Conservation (phyloP, 2,888 invertebrate genomes). For the Heliconius aoede region DNA sequence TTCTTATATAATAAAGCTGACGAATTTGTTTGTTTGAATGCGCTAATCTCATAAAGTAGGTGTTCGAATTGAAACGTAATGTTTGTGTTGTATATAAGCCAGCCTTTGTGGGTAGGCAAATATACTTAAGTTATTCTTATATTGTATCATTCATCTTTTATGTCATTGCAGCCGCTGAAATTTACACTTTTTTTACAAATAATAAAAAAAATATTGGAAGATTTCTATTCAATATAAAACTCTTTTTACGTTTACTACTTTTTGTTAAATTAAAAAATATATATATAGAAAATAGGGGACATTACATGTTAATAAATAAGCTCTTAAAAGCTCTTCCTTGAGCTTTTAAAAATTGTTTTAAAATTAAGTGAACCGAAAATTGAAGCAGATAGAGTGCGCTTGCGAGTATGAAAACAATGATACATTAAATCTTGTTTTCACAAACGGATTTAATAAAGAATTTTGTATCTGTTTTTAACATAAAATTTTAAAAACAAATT, state of each 20-base stretch:
- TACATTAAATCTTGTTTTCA: conserved; percentile 18
- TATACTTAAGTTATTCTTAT: too few species aligned
- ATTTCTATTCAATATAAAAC: too few species aligned
- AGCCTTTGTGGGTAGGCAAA: too few species aligned
- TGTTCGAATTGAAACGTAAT: background rate
- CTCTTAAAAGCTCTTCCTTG: background rate
- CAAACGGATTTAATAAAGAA: conserved; percentile 10
- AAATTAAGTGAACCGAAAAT: conserved; percentile 13
- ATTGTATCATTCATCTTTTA: too few species aligned
- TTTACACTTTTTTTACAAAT: too few species aligned
- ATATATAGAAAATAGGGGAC: background rate
- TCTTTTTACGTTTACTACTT: too few species aligned
- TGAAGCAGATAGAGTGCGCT: conserved; percentile 2
- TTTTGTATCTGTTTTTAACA: background rate
- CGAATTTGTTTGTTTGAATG: background rate
- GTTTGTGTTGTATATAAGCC: background rate
- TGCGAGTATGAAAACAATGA: conserved; percentile 17
- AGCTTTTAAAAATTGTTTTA: conserved; percentile 7
- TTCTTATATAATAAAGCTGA: background rate
- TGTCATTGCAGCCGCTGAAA: too few species aligned
- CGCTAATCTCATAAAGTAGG: background rate
- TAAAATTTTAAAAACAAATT: background rate
- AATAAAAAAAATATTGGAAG: too few species aligned
- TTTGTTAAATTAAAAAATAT: too few species aligned
- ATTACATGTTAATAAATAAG: background rate